phyloP scores from a whole-genome alignment of 2,113 vertebrate genomes.

The Pseudorasbora parva region DNA sequence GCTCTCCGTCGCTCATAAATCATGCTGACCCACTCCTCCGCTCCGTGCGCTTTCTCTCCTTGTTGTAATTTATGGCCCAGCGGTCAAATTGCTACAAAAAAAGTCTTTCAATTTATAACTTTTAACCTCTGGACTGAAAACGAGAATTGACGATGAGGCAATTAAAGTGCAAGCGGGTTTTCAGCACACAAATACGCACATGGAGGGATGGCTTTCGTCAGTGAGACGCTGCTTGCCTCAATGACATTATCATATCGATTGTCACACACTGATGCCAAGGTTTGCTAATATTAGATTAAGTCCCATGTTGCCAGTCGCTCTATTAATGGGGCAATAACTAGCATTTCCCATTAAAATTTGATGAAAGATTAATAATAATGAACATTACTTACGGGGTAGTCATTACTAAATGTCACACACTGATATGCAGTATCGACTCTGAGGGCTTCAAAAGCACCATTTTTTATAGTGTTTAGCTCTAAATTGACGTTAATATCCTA shows the following conservation, averaged over 20 bases:
- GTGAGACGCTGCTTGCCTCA: background rate
- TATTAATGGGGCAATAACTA: conserved; percentile 34
- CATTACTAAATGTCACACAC: conserved; percentile 19
- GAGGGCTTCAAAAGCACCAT: background rate
- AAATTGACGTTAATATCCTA: conserved; percentile 40
- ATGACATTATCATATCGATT: conserved; percentile 37
- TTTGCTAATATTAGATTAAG: conserved; percentile 40
- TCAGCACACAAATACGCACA: conserved; percentile 37
- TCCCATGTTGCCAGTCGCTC: conserved; percentile 21
- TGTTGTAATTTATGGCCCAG: conserved; percentile 55
- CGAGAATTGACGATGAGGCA: conserved; percentile 31
- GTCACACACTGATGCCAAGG: conserved; percentile 17
- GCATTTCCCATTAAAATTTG: conserved; percentile 28
- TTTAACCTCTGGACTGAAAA: conserved; percentile 57
- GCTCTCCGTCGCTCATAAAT: conserved; percentile 57
- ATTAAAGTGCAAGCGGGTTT: conserved; percentile 40
- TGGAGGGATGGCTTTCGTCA: background rate
- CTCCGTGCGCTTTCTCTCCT: conserved; percentile 30
- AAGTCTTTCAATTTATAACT: conserved; percentile 63
- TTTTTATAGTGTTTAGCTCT: conserved; percentile 1
- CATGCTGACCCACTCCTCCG: conserved; percentile 56
- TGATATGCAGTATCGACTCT: conserved; percentile 33
- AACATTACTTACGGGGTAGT: conserved; percentile 14
- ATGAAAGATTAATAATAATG: conserved; percentile 44
- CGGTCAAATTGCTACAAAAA: conserved; percentile 53